These are phyloP conservation scores for Nymphalis io DNA, from an alignment of 1,140 invertebrate genomes.

Conservation along the genomic window DNA sequence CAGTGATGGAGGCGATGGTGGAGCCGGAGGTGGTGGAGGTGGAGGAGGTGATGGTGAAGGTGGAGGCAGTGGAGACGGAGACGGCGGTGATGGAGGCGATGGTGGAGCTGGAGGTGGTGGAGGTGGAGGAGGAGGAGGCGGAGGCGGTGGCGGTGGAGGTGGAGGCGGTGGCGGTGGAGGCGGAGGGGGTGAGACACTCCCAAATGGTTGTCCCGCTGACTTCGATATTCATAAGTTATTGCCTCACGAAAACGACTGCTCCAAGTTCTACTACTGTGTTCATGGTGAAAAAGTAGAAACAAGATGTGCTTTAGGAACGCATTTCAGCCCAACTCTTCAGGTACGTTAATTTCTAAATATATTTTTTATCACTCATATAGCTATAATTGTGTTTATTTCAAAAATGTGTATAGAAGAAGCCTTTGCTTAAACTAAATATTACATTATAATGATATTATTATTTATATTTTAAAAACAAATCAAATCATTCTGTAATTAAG, in stretches of 20 bases:
- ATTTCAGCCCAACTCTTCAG: constrained; percentile 46
- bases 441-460: background rate
- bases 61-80: background rate
- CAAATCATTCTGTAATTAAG: too few relatives aligned
- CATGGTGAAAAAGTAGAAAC: constrained; percentile 45
- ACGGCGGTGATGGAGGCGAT: too few relatives aligned
- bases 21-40: constrained; percentile 5
- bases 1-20: constrained; percentile 8
- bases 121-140: constrained; percentile 1
- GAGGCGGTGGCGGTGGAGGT: background rate
- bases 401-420: too few relatives aligned
- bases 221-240: constrained; percentile 42
- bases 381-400: background rate
- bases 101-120: constrained; percentile 17
- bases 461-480: constrained; percentile 3
- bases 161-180: constrained; percentile 15
- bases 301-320: constrained; percentile 40
- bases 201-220: constrained; percentile 55
- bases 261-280: constrained; percentile 55
- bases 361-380: background rate
- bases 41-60: background rate
- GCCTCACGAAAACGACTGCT: constrained; percentile 54
- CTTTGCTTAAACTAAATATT: background rate
- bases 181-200: constrained; percentile 13
- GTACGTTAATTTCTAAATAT: constrained; percentile 29